These are phyloP conservation scores for Lepidurus couesii DNA, from an alignment of 1,140 invertebrate species.

Conservation along the genomic window DNA sequence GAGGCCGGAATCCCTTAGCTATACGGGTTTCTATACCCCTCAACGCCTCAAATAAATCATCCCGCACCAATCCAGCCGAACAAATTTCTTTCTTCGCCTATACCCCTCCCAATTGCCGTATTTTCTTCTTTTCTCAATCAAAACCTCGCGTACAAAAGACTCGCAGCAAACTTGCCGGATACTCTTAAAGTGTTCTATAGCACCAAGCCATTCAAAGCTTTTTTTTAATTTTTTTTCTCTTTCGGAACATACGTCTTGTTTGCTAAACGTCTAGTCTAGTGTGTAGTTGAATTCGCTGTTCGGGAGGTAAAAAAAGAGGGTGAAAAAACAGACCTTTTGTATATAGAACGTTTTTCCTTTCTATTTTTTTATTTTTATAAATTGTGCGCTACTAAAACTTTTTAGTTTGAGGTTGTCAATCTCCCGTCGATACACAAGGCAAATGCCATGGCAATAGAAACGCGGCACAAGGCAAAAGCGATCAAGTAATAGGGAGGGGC, in stretches of 20 bases:
- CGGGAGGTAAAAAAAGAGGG: background rate
- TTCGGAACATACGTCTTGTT: background rate
- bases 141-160: background rate
- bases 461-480: slow-evolving; percentile 1
- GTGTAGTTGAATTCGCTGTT: background rate
- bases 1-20: background rate
- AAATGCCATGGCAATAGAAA: slow-evolving; percentile 22
- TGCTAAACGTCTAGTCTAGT: background rate
- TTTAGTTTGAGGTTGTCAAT: background rate
- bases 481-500: background rate
- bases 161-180: background rate
- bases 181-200: background rate
- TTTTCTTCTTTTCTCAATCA: background rate
- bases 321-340: background rate
- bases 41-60: background rate
- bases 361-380: background rate
- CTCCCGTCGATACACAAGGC: background rate
- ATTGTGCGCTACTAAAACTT: too few species aligned
- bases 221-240: background rate
- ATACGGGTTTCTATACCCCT: background rate
- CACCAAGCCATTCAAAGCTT: background rate
- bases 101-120: background rate
- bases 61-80: background rate
- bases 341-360: slow-evolving; percentile 1
- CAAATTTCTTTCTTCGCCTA: background rate